Evolutionary conservation across 2,113 vertebrate species (phyloP).

Genomic region (Solea solea): DNA sequence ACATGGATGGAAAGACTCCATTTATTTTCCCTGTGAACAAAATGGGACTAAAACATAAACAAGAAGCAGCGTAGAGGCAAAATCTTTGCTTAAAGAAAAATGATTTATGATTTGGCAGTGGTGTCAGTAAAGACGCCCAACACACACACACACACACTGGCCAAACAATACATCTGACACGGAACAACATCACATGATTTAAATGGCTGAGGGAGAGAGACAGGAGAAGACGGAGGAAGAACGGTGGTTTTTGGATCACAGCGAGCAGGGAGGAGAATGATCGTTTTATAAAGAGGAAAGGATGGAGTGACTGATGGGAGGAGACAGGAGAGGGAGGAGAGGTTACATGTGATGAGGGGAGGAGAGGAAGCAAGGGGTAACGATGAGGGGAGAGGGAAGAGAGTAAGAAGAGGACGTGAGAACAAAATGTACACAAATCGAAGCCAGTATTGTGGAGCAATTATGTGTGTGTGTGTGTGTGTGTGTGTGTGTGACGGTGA

Average conservation of each 20-base stretch:
- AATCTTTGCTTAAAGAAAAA: constrained; percentile 31
- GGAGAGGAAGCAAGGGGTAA: constrained; percentile 21
- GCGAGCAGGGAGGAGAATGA: constrained; percentile 16
- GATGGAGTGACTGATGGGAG: constrained; percentile 45
- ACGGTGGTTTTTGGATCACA: constrained; percentile 21
- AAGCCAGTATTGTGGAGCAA: constrained; percentile 33
- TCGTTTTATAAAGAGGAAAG: constrained; percentile 41
- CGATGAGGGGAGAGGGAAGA: not conserved
- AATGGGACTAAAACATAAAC: constrained; percentile 54
- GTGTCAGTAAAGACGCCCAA: constrained; percentile 46
- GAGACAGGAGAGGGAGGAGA: constrained; percentile 36
- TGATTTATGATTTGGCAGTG: constrained; percentile 46
- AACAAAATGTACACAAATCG: constrained; percentile 49
- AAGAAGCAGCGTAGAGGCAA: constrained; percentile 14
- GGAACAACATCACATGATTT: constrained; percentile 50
- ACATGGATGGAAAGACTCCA: constrained; percentile 5
- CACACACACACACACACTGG: constrained; percentile 51
- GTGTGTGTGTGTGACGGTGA: constrained; percentile 29
- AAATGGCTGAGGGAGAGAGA: constrained; percentile 44
- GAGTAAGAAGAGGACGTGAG: constrained; percentile 37
- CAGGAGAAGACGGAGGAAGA: not conserved
- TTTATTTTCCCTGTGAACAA: constrained; percentile 19
- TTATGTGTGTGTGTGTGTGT: constrained; percentile 38
- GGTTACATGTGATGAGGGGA: constrained; percentile 8
- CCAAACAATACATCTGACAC: constrained; percentile 54